Evolutionary conservation across 2,797 vertebrate species (phyloP), one percentile per base, ranked within the genome.

Genomic region (Rhodeus uyekii): DNA sequence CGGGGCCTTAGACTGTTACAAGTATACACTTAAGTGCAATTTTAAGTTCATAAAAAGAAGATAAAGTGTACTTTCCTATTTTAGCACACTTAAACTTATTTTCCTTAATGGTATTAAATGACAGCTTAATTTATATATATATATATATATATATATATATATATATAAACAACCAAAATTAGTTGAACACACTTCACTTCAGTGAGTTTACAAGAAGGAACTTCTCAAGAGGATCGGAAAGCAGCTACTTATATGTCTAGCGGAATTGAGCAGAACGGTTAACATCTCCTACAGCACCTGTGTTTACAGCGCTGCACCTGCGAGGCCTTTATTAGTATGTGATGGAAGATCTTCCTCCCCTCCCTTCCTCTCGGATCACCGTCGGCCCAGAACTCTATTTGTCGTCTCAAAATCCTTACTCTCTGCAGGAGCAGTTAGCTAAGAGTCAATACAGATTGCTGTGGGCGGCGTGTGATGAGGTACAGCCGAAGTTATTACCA

Each of bases 281-380:
- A 72, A 36, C 50, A 58, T 55, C 48, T 48, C 46, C 36, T 8
- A n/a, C 29, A 50, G 46, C 29, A 50, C 46, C 29, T 55, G 22
- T 74, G 50, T 74, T 55, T 74, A 74, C 71, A 55, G 22, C 5
- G 2, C 50, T 18, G 72, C 34, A 58, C 34, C 72, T 74, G 53
- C n/a, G 55, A 74, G 50, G 34, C 48, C 72, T 74, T 74, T 74
- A 74, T 74, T 74, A 74, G 50, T 74, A 24, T 55, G 34, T 55
- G 48, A 24, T 39, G 71, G 71, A 74, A 55, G 71, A 74, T 74
- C 48, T 50, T 73, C 34, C 8, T 74, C 72, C 24, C 12, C 24
- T 27, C 24, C 24, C 58, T 12, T 27, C 24, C 24, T 27, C 50
- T 58, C 8, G 16, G 55, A 27, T 27, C 72, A 39, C 3, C 50